A percentile compares a stretch with the other conserved stretches of the same genome.
phyloP scores from a whole-genome alignment of 2,113 vertebrate species.

The Athene cunicularia region DNA sequence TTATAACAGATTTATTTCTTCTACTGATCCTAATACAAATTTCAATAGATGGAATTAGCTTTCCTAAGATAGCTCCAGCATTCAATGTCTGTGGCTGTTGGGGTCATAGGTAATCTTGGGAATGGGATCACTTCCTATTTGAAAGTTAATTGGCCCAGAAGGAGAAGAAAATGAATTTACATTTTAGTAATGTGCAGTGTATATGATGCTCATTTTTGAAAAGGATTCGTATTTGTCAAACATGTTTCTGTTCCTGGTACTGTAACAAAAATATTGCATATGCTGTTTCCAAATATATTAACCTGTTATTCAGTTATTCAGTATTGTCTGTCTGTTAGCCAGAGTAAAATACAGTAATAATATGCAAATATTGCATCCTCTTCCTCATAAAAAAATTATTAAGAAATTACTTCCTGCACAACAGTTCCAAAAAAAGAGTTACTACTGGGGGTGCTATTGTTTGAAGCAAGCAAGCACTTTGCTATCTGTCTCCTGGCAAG shows the following conservation, averaged over 20 bases:
- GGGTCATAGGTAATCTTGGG: not conserved
- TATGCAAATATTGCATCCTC: not conserved
- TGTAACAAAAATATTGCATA: not conserved
- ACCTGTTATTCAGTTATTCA: not conserved
- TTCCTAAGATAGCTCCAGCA: not conserved
- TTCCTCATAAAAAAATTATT: not conserved
- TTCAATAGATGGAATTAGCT: not conserved
- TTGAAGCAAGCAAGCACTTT: not conserved
- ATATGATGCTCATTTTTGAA: not conserved
- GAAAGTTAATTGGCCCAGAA: not conserved
- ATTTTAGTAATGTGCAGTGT: not conserved
- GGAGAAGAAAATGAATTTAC: not conserved
- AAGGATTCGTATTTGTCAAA: not conserved
- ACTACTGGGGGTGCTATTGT: not conserved
- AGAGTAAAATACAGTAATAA: not conserved
- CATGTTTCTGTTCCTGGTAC: not conserved
- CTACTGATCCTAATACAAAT: not conserved
- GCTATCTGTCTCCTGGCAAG: not conserved
- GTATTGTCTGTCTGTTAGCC: not conserved
- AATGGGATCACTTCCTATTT: not conserved
- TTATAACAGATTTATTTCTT: not conserved
- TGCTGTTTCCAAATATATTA: not conserved
- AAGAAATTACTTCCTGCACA: not conserved
- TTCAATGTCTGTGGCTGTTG: not conserved
- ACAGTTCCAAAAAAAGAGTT: not conserved